Base-by-base conservation (phyloP, 2,888 invertebrate species). In the Furcula furcula region DNA sequence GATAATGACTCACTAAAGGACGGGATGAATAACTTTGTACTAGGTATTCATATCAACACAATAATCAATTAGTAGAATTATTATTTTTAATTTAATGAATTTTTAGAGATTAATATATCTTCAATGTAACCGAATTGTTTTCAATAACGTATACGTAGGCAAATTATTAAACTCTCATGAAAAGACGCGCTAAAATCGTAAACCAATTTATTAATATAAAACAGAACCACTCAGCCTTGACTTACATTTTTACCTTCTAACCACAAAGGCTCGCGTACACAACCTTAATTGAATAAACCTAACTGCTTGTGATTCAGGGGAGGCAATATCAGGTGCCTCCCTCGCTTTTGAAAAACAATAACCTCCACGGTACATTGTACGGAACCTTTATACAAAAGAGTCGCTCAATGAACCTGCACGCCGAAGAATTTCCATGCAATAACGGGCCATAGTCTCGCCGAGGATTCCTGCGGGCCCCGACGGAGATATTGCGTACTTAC, bases 351-450 rank as follows among this genome's bases (percentile, higher is more conserved):
- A 81, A 83, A 85, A 88, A 87, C 87, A 87, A 88, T 88, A 88
- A 84, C 77, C n/a, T n/a, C n/a, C 76, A 58, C 62, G 71, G 77
- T 80, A 78, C 78, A 83, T 78, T 69, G 76, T 74, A 65, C 67
- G 70, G 80, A 69, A 76, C 77, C 82, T 82, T 81, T 85, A 82
- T 76, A 82, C 80, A 78, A 81, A 83, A 81, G 80, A 76, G 77
- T 74, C 73, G 69, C 75, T 76, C 81, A 80, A 86, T 87, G 85
- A 80, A 87, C 81, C 85, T 86, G 87, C 84, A 86, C 81, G 76
- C 73, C 76, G 70, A 81, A 78, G 84, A 79, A 85, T 87, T 83
- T 86, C 85, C 85, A 86, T 88, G 87, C 87, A 86, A 87, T 87
- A 86, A 87, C 80, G 76, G 72, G 61, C 62, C 71, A 70, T 61